Conservation (phyloP, 2,888 invertebrate genomes). For the Morinoia aosen region DNA sequence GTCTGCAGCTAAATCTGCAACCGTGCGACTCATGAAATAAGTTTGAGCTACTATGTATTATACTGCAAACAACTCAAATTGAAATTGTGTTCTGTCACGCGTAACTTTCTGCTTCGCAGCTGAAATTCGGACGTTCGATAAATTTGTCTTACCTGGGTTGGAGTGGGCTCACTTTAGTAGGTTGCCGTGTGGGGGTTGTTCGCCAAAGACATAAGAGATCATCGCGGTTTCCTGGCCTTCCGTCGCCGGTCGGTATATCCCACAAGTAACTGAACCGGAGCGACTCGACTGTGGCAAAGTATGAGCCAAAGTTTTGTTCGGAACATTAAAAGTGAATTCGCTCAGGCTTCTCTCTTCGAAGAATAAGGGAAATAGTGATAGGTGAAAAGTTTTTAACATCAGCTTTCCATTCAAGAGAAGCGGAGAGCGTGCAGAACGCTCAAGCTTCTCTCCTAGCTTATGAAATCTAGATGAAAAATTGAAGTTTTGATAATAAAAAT, state of each 20-base stretch:
- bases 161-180: conserved; percentile 21
- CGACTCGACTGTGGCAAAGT: conserved; percentile 38
- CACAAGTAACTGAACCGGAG: not conserved
- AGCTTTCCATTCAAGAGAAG: not conserved
- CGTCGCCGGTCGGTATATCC: not conserved
- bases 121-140: not conserved
- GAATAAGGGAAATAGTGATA: conserved; percentile 8
- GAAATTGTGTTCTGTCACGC: not conserved
- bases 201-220: not conserved
- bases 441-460: not conserved
- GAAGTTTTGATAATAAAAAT: not conserved
- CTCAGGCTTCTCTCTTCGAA: not conserved
- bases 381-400: conserved; percentile 7
- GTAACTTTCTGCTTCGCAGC: not conserved
- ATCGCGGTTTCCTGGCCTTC: conserved; percentile 21
- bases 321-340: conserved; percentile 52
- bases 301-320: conserved; percentile 44
- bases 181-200: conserved; percentile 16
- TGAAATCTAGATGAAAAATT: not conserved
- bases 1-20: not conserved
- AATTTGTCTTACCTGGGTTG: not conserved
- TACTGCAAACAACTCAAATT: not conserved
- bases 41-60: not conserved
- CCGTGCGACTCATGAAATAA: not conserved
- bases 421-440: not conserved